A percentile compares a stretch with the other conserved stretches of the same genome.
These are phyloP conservation scores for Drosophila antonietae DNA, from an alignment of 2,888 invertebrate genomes.

Conservation along the genomic window DNA sequence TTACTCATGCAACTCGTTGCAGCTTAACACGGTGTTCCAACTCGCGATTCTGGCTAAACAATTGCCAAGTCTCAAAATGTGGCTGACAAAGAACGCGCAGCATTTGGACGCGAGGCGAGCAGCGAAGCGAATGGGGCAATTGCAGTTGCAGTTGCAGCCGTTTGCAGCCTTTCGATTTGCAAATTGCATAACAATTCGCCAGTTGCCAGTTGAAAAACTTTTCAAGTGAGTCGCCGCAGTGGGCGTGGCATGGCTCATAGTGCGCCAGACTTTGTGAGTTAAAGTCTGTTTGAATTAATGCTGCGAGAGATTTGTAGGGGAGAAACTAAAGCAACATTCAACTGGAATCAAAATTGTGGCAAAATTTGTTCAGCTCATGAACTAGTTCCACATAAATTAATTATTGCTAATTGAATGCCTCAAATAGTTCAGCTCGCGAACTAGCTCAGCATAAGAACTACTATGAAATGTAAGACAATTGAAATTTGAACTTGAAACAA, in stretches of 20 bases:
- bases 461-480: no score
- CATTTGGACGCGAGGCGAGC: background rate
- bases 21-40: constrained; percentile 36
- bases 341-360: background rate
- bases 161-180: constrained; percentile 63
- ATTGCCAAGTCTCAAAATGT: constrained; percentile 32
- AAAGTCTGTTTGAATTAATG: background rate
- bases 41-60: constrained; percentile 49
- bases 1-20: constrained; percentile 69
- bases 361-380: background rate
- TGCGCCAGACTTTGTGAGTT: constrained; percentile 8
- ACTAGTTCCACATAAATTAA: background rate
- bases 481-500: no score
- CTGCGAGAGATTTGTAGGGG: background rate
- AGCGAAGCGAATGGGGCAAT: background rate
- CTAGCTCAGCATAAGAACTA: background rate
- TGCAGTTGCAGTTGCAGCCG: constrained; percentile 27
- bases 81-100: constrained; percentile 39
- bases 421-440: background rate
- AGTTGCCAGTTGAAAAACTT: constrained; percentile 38
- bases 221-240: constrained; percentile 35
- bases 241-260: constrained; percentile 7
- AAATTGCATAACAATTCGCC: constrained; percentile 71
- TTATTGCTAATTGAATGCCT: no score
- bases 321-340: background rate